phyloP scores from a whole-genome alignment of 1,140 invertebrate genomes.

The Drosophila suzukii region DNA sequence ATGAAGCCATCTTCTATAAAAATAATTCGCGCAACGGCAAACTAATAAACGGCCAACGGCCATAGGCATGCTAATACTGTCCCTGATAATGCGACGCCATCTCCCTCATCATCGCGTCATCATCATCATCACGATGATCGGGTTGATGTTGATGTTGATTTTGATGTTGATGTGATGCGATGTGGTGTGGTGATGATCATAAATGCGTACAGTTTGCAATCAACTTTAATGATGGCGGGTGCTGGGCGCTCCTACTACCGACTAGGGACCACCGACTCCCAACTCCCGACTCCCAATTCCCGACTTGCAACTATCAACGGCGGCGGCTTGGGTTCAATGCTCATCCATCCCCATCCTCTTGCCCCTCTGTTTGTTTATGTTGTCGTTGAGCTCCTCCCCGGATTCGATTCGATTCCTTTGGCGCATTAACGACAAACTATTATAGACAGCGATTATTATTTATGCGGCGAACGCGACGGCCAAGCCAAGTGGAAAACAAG shows the following conservation, averaged over 20 bases:
- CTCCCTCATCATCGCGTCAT: constrained; percentile 21
- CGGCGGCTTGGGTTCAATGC: constrained; percentile 59
- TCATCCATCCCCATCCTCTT: constrained; percentile 11
- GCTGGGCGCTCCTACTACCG: constrained; percentile 30
- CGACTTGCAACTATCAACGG: constrained; percentile 5
- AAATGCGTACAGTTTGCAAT: constrained; percentile 80
- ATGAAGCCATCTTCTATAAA: constrained; percentile 28
- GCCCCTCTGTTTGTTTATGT: constrained; percentile 6
- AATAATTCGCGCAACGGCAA: constrained; percentile 71
- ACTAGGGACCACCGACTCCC: constrained; percentile 13
- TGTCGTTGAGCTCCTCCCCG: neutral
- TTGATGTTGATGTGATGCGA: constrained; percentile 18
- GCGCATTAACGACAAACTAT: constrained; percentile 54
- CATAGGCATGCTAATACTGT: constrained; percentile 51
- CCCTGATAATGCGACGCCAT: constrained; percentile 65
- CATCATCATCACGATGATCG: constrained; percentile 12
- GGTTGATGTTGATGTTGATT: neutral
- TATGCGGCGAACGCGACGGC: constrained; percentile 59
- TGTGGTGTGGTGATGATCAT: constrained; percentile 23
- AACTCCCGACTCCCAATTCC: constrained; percentile 1
- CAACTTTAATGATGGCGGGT: constrained; percentile 72
- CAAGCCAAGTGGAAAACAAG: constrained; percentile 21
- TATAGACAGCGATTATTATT: constrained; percentile 76
- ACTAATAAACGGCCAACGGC: constrained; percentile 69
- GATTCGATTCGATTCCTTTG: constrained; percentile 36